These are phyloP conservation scores for Anneissia japonica DNA, from an alignment of 35 echinoderm and acorn worm species.

Conservation along the genomic window DNA sequence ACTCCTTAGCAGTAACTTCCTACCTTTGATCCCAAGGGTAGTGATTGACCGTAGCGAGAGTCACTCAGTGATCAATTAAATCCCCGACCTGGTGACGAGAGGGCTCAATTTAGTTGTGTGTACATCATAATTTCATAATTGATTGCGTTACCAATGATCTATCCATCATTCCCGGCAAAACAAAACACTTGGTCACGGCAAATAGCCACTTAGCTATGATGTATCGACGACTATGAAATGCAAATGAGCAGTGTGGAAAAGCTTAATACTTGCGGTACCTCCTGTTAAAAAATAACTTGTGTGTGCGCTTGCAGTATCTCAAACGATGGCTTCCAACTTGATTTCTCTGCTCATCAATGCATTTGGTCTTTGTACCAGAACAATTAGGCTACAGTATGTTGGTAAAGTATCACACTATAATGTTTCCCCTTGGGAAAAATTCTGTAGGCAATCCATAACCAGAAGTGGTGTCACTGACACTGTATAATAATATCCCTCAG, in stretches of 20 bases:
- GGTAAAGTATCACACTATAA: neutral
- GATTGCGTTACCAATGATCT: neutral
- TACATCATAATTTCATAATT: neutral
- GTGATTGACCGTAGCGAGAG: neutral
- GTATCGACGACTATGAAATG: neutral
- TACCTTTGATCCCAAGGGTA: neutral
- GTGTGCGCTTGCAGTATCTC: neutral
- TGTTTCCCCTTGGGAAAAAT: neutral
- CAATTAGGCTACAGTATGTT: neutral
- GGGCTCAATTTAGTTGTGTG: neutral
- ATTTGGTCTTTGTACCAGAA: neutral
- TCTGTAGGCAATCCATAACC: neutral
- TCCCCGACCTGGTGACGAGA: neutral
- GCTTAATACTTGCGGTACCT: neutral
- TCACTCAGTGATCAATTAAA: neutral
- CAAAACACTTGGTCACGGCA: neutral
- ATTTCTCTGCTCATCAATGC: neutral
- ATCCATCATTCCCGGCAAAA: neutral
- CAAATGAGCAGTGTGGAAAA: neutral
- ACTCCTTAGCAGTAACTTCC: neutral
- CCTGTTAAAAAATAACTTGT: neutral
- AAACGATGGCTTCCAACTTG: neutral
- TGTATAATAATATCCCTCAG: neutral
- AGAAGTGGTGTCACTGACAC: neutral
- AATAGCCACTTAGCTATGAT: neutral